Evolutionary conservation across 2,797 vertebrate genomes (phyloP), one percentile per base, ranked within the genome.

Genomic region (Champsocephalus esox): DNA sequence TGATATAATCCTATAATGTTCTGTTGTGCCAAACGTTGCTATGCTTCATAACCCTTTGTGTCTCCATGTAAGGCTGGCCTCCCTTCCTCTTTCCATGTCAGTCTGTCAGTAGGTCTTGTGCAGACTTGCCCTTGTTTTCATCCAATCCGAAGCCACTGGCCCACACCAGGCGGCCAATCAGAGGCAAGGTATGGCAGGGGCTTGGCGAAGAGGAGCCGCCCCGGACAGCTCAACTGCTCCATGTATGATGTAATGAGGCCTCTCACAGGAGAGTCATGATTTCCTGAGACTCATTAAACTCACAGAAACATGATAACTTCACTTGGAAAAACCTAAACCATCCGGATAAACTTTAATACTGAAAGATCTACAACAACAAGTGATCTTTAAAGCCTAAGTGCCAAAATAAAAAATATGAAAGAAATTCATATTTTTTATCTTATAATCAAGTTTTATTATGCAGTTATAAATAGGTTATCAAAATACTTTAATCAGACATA

Each of bases 121-220:
- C 76, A 88, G 92, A 88, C 93, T 83, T 94, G 94, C 91, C 93
- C 93, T 92, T 72, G 1, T 93, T 94, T 77, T 75, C 19, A 74
- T 54, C 95, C 94, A 95, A 94, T 95, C 79, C 10, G 16, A 49
- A 12, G 16, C 32, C 1, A 10, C 73, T 75, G 74, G 52, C 75
- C 55, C 55, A 38, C 58, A 55, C 50, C 21, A 3, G 59, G 56
- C 12, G 70, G 17, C 94, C 94, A 96, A 94, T 94, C 74, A 81
- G 73, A 3, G 4, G 11, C 1, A 6, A 43, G 70, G 71, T 34
- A 76, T 44, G 57, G 11, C 82, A 83, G 91, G 86, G 94, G 94
- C 88, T 94, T 41, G 93, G 84, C 82, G 79, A 70, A 59, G 17
- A 78, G 84, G 93, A 1, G 86, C 55, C 87, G 87, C 70, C 50